Evolutionary conservation across 2,888 invertebrate species (phyloP).

Genomic region (Scaptodrosophila latifasciaeformis): DNA sequence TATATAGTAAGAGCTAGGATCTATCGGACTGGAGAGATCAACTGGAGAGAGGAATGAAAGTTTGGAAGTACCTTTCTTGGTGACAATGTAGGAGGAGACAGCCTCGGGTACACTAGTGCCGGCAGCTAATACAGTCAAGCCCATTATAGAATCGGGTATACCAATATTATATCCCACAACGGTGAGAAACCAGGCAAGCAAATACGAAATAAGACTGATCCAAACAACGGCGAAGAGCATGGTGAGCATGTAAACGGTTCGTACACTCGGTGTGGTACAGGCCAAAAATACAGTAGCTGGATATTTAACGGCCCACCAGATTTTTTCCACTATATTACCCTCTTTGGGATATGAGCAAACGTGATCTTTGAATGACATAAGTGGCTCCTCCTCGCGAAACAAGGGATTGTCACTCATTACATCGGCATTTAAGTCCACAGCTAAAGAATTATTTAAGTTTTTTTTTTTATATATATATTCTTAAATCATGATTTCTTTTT

Average conservation of each 20-base stretch:
- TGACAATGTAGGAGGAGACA: constrained; percentile 92
- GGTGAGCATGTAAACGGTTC: constrained; percentile 82
- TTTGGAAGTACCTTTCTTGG: constrained; percentile 83
- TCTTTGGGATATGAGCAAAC: constrained; percentile 23
- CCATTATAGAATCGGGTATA: constrained; percentile 95
- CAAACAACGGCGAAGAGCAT: constrained; percentile 93
- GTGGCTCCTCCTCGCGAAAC: constrained; percentile 86
- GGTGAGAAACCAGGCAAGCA: constrained; percentile 96
- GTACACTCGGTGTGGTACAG: constrained; percentile 81
- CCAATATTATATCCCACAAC: constrained; percentile 82
- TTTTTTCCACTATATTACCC: background rate
- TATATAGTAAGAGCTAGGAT: too few species aligned
- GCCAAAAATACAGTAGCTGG: constrained; percentile 70
- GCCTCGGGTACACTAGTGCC: constrained; percentile 95
- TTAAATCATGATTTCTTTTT: too few species aligned
- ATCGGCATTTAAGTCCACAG: background rate
- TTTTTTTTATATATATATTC: too few species aligned
- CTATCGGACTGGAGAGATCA: too few species aligned
- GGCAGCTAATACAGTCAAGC: constrained; percentile 91
- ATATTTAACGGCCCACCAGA: constrained; percentile 38
- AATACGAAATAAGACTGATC: constrained; percentile 91
- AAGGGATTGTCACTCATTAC: constrained; percentile 80
- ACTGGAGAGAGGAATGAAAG: too few species aligned
- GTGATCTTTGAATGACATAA: constrained; percentile 81
- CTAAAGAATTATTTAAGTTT: constrained; percentile 26